Base-by-base conservation (phyloP, 2,113 vertebrate genomes). In the Dunckerocampus dactyliophorus region DNA sequence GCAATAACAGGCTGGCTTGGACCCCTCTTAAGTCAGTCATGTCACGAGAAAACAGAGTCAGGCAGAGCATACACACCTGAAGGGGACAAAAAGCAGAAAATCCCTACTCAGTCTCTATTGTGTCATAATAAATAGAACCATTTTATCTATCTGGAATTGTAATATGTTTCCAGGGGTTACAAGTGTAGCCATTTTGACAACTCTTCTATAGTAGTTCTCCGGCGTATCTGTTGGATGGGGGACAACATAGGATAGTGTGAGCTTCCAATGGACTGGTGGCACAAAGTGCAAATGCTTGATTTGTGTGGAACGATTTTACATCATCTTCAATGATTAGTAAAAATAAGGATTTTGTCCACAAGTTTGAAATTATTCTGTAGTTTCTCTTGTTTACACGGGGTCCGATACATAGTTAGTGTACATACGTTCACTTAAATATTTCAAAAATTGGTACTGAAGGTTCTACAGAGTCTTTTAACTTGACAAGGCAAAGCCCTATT, bases 121-220 rank as follows among this genome's bases (percentile, higher is more conserved):
- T n/a, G 71, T 53, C 22, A 24, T 24, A 72, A 50, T 54, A 51
- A 65, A 55, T 17, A 63, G 11, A 45, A 10, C 51, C 37, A 53
- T 59, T 37, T 47, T 14, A 69, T 67, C 39, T 65, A 55, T 60
- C 61, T 48, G 59, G 67, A 28, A 69, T 56, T 37, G 19, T 45
- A 75, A 72, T 65, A 62, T 63, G 61, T 63, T 56, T 62, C 64
- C 55, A 77, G 64, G 80, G 84, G 85, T 73, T 14, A 68, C 28
- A 67, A 76, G 82, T 62, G 17, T 45, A 50, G 77, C 22, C 56
- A 81, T 58, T 87, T 88, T 88, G 86, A 88, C 67, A 74, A 80
- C 76, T 88, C 89, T 89, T 90, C 85, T 84, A 85, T 87, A 80
- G 74, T 76, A 83, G 82, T 59, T 22, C 69, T 78, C 51, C 68